Percentiles rank a stretch among this genome's conserved stretches.
Conservation (phyloP, 2,113 vertebrate genomes). For the Hydrolagus affinis region DNA sequence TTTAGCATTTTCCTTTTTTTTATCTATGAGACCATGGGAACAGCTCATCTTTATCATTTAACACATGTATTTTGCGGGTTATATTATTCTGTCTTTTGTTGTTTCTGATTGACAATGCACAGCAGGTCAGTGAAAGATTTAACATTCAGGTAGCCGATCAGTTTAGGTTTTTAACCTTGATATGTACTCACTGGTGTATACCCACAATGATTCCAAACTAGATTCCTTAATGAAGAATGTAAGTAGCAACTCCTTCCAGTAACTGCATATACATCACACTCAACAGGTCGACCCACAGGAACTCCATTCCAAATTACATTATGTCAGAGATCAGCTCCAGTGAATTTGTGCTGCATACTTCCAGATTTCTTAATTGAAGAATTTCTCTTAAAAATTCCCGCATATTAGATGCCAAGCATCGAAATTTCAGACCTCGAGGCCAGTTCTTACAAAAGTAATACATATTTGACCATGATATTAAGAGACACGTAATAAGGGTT, state of each 20-base stretch:
- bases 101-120: not conserved
- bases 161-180: not conserved
- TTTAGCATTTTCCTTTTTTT: not conserved
- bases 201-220: too few species aligned
- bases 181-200: too few species aligned
- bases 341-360: too few species aligned
- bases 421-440: not conserved
- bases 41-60: not conserved
- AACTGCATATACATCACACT: not conserved
- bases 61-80: not conserved
- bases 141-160: not conserved
- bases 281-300: not conserved
- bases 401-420: too few species aligned
- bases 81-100: not conserved
- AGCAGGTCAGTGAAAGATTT: not conserved
- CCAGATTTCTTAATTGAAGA: too few species aligned
- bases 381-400: too few species aligned
- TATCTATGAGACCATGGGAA: not conserved
- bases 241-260: too few species aligned
- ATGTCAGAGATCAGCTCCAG: too few species aligned
- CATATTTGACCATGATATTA: not conserved
- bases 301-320: too few species aligned
- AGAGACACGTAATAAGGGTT: not conserved
- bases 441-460: not conserved
- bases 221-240: too few species aligned